Evolutionary conservation across 2,797 vertebrate genomes (phyloP).

Genomic region (Danio aesculapii): DNA sequence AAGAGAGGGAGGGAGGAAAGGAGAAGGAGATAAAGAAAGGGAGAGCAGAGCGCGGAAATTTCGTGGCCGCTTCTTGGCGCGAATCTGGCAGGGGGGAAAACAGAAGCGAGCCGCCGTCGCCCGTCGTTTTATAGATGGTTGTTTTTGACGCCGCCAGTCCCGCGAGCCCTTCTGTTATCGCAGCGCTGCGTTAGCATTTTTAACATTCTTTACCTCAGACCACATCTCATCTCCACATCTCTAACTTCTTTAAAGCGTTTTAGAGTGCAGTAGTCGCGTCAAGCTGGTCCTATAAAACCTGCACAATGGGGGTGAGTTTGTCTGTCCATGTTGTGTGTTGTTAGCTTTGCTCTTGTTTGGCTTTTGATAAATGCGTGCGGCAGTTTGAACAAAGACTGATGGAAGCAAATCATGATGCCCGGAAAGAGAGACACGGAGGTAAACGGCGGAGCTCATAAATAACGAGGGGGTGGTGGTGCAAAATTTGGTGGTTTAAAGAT

Average conservation of each 20-base stretch:
- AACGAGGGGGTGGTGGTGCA: background rate
- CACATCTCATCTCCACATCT: slow-evolving; percentile 20
- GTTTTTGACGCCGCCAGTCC: slow-evolving; percentile 9
- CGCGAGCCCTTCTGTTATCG: slow-evolving; percentile 20
- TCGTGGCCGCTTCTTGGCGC: slow-evolving; percentile 72
- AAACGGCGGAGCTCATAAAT: background rate
- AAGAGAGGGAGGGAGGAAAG: slow-evolving; percentile 56
- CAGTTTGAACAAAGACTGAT: slow-evolving; percentile 62
- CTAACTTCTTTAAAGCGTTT: slow-evolving; percentile 29
- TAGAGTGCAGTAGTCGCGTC: slow-evolving; percentile 55
- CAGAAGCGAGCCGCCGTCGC: slow-evolving; percentile 20
- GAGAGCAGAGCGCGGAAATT: slow-evolving; percentile 58
- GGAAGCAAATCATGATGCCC: slow-evolving; percentile 42
- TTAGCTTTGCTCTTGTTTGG: slow-evolving; percentile 23
- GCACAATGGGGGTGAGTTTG: slow-evolving; percentile 83
- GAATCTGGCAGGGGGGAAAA: slow-evolving; percentile 65
- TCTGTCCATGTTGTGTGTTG: slow-evolving; percentile 38
- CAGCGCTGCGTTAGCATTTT: slow-evolving; percentile 51
- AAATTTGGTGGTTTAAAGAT: slow-evolving; percentile 3
- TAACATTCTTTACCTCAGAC: slow-evolving; percentile 45
- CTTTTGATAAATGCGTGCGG: slow-evolving; percentile 56
- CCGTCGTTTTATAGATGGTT: background rate
- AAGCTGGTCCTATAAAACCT: slow-evolving; percentile 61
- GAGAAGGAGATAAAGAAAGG: slow-evolving; percentile 56
- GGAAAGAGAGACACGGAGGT: slow-evolving; percentile 4